phyloP scores from a whole-genome alignment of 1,140 invertebrate genomes.

The Pseudachorutes palmiensis region DNA sequence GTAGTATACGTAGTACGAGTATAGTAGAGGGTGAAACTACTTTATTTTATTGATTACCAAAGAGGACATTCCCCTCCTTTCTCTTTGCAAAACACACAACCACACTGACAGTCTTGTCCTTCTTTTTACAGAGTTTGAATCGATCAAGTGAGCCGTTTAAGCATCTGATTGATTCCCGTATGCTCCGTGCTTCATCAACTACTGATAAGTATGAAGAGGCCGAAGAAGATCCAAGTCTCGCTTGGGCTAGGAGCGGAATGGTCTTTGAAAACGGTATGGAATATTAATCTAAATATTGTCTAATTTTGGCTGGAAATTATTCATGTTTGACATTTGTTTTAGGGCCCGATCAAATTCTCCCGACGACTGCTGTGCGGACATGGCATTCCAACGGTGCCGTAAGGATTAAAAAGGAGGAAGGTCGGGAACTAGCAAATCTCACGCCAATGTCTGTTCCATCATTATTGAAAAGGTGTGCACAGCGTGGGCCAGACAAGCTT shows the following conservation, averaged over 20 bases:
- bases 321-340: background rate
- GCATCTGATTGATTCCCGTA: background rate
- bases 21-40: no score
- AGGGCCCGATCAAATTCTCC: conserved; percentile 3
- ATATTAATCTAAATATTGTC: background rate
- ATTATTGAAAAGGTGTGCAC: conserved; percentile 56
- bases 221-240: background rate
- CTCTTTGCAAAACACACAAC: background rate
- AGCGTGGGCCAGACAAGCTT: conserved; percentile 56
- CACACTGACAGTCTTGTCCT: background rate
- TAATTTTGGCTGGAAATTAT: background rate
- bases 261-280: background rate
- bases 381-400: conserved; percentile 54
- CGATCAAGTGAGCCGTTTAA: background rate
- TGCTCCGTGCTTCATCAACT: background rate
- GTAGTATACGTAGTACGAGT: no score
- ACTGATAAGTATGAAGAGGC: background rate
- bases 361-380: conserved; percentile 40
- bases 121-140: background rate
- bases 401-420: conserved; percentile 54
- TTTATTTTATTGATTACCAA: background rate
- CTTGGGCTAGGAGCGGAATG: background rate
- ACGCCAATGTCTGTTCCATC: conserved; percentile 69
- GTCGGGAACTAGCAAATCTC: conserved; percentile 45
- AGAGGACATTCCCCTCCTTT: background rate